These are phyloP conservation scores for Sebastolobus altivelis DNA, from an alignment of 2,797 vertebrate species.

Conservation along the genomic window DNA sequence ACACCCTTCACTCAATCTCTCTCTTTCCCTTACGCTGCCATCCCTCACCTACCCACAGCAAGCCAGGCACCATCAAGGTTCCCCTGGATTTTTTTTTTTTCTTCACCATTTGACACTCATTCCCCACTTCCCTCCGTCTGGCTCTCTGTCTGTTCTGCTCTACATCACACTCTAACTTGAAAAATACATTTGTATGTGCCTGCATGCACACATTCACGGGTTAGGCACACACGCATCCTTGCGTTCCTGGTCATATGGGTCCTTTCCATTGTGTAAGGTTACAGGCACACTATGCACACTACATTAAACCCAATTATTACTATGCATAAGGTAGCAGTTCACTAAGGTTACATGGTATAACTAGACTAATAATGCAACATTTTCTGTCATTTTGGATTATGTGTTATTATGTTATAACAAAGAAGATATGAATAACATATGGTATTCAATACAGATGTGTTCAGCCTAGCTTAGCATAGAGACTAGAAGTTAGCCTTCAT, in stretches of 20 bases:
- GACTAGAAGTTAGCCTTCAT: not conserved
- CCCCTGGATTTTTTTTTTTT: conserved; percentile 40
- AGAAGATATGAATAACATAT: not conserved
- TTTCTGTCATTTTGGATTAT: not conserved
- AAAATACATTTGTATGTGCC: conserved; percentile 63
- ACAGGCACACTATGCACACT: conserved; percentile 33
- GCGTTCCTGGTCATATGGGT: conserved; percentile 27
- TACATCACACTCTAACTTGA: conserved; percentile 62
- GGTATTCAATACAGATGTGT: not conserved
- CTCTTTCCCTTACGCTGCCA: conserved; percentile 42
- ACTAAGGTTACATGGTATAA: conserved; percentile 6
- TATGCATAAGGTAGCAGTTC: conserved; percentile 14
- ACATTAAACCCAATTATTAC: conserved; percentile 45
- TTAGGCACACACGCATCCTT: conserved; percentile 48
- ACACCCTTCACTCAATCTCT: conserved; percentile 71
- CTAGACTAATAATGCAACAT: not conserved
- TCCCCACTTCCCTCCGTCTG: conserved; percentile 58
- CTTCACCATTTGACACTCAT: conserved; percentile 57
- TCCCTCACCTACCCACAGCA: conserved; percentile 46
- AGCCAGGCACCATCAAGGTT: conserved; percentile 71
- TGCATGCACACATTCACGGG: conserved; percentile 53
- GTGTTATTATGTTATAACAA: not conserved
- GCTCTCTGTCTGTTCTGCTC: conserved; percentile 70
- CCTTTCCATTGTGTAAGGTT: conserved; percentile 34
- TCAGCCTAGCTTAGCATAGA: not conserved